These are phyloP conservation scores for Trogon melanurus DNA, from an alignment of 2,113 vertebrate genomes.

Conservation along the genomic window DNA sequence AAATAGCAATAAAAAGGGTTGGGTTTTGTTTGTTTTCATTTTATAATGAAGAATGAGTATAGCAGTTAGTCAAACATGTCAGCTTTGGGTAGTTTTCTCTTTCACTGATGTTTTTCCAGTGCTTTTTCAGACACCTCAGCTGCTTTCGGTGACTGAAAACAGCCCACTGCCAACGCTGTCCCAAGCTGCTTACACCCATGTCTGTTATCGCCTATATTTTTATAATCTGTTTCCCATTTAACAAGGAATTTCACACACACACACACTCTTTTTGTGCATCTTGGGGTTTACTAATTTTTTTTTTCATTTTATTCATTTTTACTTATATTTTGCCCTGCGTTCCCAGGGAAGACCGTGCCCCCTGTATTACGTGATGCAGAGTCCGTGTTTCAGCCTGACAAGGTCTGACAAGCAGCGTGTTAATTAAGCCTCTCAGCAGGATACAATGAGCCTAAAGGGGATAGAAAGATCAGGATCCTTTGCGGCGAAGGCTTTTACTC, in stretches of 20 bases:
- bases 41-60: not conserved
- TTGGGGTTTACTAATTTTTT: not conserved
- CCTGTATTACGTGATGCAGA: not conserved
- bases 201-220: accelerated
- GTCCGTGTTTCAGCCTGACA: not conserved
- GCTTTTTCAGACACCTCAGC: not conserved
- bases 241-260: not conserved
- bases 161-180: too few species aligned
- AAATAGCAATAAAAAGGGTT: not conserved
- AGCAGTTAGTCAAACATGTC: not conserved
- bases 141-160: not conserved
- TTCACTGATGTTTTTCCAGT: not conserved
- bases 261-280: not conserved
- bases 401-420: not conserved
- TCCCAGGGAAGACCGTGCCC: not conserved
- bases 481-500: not conserved
- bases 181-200: not conserved
- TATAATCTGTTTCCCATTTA: not conserved
- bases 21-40: not conserved
- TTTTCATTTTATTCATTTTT: not conserved
- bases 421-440: not conserved
- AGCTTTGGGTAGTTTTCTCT: not conserved
- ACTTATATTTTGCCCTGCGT: not conserved
- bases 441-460: not conserved
- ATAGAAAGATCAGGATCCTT: not conserved